Conservation (phyloP, 2,888 invertebrate species). For the Homarus gammarus region DNA sequence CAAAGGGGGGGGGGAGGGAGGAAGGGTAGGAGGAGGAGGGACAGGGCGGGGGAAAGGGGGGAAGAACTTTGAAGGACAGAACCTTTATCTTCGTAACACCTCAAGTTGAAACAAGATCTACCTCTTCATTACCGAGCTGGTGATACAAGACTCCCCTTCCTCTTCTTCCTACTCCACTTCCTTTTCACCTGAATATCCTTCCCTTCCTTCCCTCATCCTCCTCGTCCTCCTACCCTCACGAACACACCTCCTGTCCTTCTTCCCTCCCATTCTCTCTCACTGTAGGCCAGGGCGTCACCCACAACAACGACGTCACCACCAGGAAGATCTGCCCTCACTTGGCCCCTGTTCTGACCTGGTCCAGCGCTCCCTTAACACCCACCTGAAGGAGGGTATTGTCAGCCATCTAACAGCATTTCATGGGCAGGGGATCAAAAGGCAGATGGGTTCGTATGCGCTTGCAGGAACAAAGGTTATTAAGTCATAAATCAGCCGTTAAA, state of each 20-base stretch:
- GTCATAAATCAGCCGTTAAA: slow-evolving; percentile 14
- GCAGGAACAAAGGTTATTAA: slow-evolving; percentile 15
- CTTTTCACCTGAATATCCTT: too few relatives aligned
- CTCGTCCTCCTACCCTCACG: too few relatives aligned
- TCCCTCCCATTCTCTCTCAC: not conserved
- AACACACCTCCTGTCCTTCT: too few relatives aligned
- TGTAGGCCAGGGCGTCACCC: not conserved
- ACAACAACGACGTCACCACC: too few relatives aligned
- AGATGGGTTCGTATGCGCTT: not conserved
- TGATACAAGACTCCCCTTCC: not conserved
- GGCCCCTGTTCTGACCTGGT: not conserved
- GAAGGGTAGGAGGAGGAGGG: too few relatives aligned
- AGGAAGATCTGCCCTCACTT: too few relatives aligned
- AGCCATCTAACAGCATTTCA: slow-evolving; percentile 8
- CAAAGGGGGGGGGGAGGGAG: too few relatives aligned
- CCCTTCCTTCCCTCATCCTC: too few relatives aligned
- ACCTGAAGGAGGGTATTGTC: not conserved
- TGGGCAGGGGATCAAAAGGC: not conserved
- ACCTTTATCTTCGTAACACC: not conserved
- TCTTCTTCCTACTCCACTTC: too few relatives aligned
- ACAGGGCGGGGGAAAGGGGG: too few relatives aligned
- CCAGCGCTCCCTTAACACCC: not conserved
- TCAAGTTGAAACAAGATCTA: not conserved
- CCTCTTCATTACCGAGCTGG: not conserved
- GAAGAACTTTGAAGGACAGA: not conserved